Evolutionary conservation across 2,888 invertebrate genomes (phyloP).

Genomic region (Noctua comes): DNA sequence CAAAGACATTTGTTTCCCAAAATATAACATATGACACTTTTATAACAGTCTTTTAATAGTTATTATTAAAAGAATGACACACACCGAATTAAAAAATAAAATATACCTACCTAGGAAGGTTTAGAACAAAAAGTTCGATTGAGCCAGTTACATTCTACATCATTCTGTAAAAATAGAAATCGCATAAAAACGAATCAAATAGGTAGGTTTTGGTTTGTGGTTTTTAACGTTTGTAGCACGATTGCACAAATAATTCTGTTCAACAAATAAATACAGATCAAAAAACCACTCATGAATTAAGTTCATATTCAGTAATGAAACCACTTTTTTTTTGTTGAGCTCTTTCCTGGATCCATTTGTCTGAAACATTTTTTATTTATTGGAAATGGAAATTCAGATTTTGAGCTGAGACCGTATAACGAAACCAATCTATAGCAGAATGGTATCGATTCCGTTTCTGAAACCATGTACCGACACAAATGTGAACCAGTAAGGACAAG

Average conservation of each 20-base stretch:
- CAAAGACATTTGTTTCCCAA: too few species aligned
- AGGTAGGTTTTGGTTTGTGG: constrained; percentile 27
- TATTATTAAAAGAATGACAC: too few species aligned
- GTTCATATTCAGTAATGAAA: not conserved
- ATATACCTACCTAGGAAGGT: not conserved
- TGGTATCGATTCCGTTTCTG: not conserved
- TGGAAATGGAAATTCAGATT: constrained; percentile 4
- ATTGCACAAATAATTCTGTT: constrained; percentile 18
- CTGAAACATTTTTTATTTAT: constrained; percentile 9
- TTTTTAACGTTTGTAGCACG: constrained; percentile 11
- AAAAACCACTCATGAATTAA: constrained; percentile 3
- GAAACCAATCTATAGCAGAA: constrained; percentile 34
- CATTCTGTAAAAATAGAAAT: constrained; percentile 13
- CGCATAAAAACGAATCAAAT: constrained; percentile 30
- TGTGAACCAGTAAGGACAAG: not conserved
- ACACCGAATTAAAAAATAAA: not conserved
- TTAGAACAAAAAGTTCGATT: constrained; percentile 1
- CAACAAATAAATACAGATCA: not conserved
- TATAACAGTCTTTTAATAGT: too few species aligned
- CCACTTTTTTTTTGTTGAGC: not conserved
- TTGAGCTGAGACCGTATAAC: constrained; percentile 6
- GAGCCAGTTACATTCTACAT: not conserved
- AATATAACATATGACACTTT: too few species aligned
- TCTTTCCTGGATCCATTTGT: constrained; percentile 9
- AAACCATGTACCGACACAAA: constrained; percentile 17